A percentile compares a stretch with the other conserved stretches of the same genome.
These are phyloP conservation scores for Thunnus thynnus DNA, from an alignment of 2,113 vertebrate species.

Conservation along the genomic window DNA sequence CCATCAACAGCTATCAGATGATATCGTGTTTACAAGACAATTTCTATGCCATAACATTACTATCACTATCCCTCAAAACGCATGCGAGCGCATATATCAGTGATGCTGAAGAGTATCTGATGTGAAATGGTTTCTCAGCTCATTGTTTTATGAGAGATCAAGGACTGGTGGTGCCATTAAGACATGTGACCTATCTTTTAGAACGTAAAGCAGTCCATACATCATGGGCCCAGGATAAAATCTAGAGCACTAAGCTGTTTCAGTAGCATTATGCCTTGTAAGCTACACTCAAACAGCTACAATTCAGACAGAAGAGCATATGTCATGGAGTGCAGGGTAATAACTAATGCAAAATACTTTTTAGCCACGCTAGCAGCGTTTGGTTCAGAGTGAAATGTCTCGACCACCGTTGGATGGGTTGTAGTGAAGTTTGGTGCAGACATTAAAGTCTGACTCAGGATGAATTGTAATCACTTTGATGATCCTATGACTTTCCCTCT, in stretches of 20 bases:
- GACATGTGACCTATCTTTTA: conserved; percentile 6
- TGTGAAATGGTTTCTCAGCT: conserved; percentile 9
- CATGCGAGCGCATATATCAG: conserved; percentile 1
- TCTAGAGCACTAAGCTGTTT: neutral
- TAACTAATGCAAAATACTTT: neutral
- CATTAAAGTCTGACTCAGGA: no score
- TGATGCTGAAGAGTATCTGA: neutral
- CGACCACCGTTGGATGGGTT: neutral
- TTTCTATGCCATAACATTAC: conserved; percentile 34
- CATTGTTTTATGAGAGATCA: conserved; percentile 37
- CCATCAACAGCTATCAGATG: conserved; percentile 58
- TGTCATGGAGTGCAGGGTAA: neutral
- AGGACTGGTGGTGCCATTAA: neutral
- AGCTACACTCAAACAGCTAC: neutral
- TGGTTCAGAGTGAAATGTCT: neutral
- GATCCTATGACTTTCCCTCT: no score
- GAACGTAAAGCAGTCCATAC: conserved; percentile 2
- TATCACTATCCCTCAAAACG: conserved; percentile 31
- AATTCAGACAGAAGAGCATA: neutral
- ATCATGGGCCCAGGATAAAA: neutral
- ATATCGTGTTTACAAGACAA: conserved; percentile 53
- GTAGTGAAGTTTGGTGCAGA: no score
- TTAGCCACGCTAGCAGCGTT: neutral
- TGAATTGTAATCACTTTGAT: no score
- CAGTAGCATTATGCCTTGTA: neutral